Conservation (phyloP, 2,113 vertebrate genomes). For the Smithornis capensis region DNA sequence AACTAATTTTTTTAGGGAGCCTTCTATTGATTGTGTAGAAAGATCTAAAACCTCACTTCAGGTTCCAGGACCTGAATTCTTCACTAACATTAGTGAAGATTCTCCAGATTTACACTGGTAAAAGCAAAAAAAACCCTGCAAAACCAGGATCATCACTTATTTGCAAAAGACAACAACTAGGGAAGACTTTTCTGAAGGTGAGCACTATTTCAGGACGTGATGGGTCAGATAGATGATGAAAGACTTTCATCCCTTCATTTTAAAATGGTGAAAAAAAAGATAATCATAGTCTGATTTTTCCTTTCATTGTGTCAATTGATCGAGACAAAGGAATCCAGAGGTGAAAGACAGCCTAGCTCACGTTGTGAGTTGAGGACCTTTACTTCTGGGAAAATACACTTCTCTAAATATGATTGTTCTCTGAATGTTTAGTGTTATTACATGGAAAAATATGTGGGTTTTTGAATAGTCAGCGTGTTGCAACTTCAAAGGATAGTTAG, state of each 20-base stretch:
- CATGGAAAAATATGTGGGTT: neutral
- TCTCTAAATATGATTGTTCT: neutral
- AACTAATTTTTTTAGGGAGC: constrained; percentile 5
- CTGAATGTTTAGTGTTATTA: neutral
- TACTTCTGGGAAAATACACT: neutral
- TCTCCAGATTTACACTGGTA: neutral
- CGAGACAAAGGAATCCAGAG: neutral
- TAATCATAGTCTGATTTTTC: neutral
- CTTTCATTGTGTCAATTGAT: neutral
- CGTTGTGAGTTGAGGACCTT: neutral
- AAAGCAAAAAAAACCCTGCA: neutral
- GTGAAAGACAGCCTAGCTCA: neutral
- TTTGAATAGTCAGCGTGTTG: neutral
- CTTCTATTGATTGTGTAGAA: neutral
- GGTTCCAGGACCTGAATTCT: neutral
- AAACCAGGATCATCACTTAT: neutral
- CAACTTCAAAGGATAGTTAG: neutral
- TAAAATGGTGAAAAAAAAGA: neutral
- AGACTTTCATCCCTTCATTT: neutral
- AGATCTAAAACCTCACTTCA: neutral
- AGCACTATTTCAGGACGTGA: neutral
- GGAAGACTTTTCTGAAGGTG: neutral
- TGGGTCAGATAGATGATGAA: neutral
- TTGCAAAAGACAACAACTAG: neutral
- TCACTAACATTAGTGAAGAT: neutral